Evolutionary conservation across 2,113 vertebrate species (phyloP), one percentile per base, ranked within the genome.

Genomic region (Platysteira castanea): DNA sequence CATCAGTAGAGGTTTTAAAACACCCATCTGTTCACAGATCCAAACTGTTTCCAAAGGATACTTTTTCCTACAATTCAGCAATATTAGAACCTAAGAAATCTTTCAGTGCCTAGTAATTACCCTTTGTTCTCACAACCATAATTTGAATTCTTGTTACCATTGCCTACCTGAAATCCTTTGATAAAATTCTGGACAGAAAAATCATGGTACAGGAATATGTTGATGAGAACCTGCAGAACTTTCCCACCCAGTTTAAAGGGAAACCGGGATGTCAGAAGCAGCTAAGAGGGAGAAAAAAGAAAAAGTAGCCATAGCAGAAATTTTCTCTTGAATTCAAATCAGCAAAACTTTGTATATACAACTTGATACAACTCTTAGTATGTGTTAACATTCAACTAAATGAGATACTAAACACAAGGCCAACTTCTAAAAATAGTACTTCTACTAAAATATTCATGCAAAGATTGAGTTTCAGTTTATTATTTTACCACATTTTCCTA

Each of bases 171-270:
- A 83, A 99, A 95, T 91, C 99, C 99, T 98, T 99, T 99, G 95
- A 99, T 98, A 96, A 99, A 99, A 95, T 99, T 99, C 76, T 98
- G 98, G 80, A 99, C 99, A 84, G 99, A 99, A 97, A 99, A 99
- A 88, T 99, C 99, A 65, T 99, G 99, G 95, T 99, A 99, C 60
- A 99, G 98, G 98, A 99, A 99, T 96, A 99, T 98, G 92, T 98
- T 99, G 87, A 98, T 98, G 75, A 99, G 98, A 96, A 99, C 98
- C 92, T 99, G 99, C 56, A 99, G 96, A 52, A 99, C 99, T 95
- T 99, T 99, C 30, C 96, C 98, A 87, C 97, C 99, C 90, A 99
- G 97, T 94, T 99, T 99, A 94, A 99, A 99, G 3, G 99, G 99
- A 96, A 99, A 99, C 3, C 76, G 87, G 16, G 92, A 64, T 10